Evolutionary conservation across 2,888 invertebrate genomes (phyloP), one percentile per base, ranked within the genome.

Genomic region (Branchipolynoe longqiensis): DNA sequence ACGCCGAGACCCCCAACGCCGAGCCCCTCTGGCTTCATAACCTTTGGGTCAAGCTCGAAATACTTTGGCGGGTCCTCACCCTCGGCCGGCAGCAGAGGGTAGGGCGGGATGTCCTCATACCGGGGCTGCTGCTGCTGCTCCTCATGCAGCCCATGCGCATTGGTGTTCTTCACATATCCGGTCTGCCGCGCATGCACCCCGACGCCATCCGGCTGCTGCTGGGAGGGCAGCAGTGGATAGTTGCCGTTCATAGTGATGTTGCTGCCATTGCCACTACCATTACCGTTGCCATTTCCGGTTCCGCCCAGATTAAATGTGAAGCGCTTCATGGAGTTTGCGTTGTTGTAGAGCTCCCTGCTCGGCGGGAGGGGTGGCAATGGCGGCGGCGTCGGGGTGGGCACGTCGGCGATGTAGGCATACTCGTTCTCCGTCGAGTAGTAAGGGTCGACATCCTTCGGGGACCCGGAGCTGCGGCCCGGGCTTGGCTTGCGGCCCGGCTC

Each of bases 341-440:
- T 6, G 31, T 78, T 78, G 78, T 78, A 78, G 14, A 2, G n/a
- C 0, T 78, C 78, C 25, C 64, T 28, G 62, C 28, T 56, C 28
- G 83, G 83, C 12, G 64, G 36, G 6, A 64, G 28, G 4, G 48
- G 83, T 6, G 83, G 83, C 0, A 59, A 48, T 12, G 85, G 74
- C 31, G 85, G 74, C n/a, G 85, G 82, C 22, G 85, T 81, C 33
- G 81, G 81, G 28, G 73, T 56, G 3, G 85, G 85, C 12, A 85
- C 28, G 22, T 85, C 85, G 28, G 85, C 56, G 41, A 85, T 85
- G 62, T 81, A 85, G 28, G 85, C 73, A n/a, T 85, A 85, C 56
- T 85, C 85, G 41, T 85, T 85, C 41, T 85, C 85, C 18, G 84
- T 84, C 0, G 74, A 81, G 64, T 82, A 85, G 40, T 48, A 48